These are phyloP conservation scores for Petrosia ficiformis DNA, from an alignment of 37 sponge, comb jelly and placozoan genomes.

Conservation along the genomic window DNA sequence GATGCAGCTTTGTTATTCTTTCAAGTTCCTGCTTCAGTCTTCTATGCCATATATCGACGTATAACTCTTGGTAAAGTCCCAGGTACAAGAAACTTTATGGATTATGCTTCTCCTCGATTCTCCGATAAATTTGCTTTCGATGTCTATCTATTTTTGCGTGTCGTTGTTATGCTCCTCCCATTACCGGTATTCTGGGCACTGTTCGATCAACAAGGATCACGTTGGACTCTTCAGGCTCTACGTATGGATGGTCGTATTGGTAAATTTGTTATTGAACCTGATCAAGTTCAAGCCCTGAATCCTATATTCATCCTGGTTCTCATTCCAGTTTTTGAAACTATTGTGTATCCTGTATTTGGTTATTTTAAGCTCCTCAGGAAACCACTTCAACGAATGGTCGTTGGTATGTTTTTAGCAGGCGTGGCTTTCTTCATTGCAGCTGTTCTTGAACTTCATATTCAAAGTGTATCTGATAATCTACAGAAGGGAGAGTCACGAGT, in stretches of 20 bases:
- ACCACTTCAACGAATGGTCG: constrained; percentile 90
- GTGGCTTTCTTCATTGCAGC: constrained; percentile 89
- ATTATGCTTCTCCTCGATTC: constrained; percentile 34
- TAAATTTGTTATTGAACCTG: constrained; percentile 72
- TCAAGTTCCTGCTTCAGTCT: constrained; percentile 19
- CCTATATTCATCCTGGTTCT: constrained; percentile 90
- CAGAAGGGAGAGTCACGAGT: constrained; percentile 29
- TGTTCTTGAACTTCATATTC: constrained; percentile 68
- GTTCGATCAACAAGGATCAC: constrained; percentile 96
- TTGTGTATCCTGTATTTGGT: constrained; percentile 84
- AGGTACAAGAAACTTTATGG: constrained; percentile 21
- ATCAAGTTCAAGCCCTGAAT: constrained; percentile 91
- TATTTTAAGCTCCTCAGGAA: constrained; percentile 58
- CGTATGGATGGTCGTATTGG: constrained; percentile 88
- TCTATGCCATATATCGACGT: constrained; percentile 43
- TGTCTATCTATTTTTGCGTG: constrained; percentile 67
- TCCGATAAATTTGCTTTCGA: constrained; percentile 59
- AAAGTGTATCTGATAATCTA: constrained; percentile 2
- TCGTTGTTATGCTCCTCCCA: constrained; percentile 89
- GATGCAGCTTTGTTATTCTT: constrained; percentile 39
- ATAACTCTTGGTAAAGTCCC: constrained; percentile 28
- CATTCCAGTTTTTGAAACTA: constrained; percentile 91
- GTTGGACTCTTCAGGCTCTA: constrained; percentile 94
- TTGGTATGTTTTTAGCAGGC: constrained; percentile 85
- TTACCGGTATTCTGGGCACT: constrained; percentile 97